These are phyloP conservation scores for Siniperca obscura DNA, from an alignment of 2,797 vertebrate species.

Conservation along the genomic window DNA sequence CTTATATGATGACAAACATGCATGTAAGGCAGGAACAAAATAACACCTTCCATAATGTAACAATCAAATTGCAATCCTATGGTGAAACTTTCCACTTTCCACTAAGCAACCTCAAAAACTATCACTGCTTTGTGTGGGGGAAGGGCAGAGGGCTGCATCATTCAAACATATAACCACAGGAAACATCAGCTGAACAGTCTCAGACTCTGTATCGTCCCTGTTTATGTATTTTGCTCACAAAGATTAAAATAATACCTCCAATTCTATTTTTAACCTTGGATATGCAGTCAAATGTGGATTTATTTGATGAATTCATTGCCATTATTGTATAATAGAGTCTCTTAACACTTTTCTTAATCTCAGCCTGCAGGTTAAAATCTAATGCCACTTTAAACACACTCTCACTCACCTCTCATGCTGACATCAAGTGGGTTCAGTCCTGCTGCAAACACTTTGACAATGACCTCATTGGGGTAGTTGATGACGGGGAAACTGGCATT, in stretches of 20 bases:
- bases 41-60: neutral
- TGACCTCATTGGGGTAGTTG: slow-evolving; percentile 93
- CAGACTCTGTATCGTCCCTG: too few species aligned
- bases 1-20: neutral
- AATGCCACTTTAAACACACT: neutral
- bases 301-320: neutral
- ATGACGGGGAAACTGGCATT: slow-evolving; percentile 90
- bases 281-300: neutral
- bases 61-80: neutral
- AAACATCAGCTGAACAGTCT: neutral
- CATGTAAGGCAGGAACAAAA: neutral
- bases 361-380: neutral
- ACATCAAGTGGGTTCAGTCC: slow-evolving; percentile 95
- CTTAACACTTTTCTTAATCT: neutral
- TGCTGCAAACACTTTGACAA: slow-evolving; percentile 92
- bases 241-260: too few species aligned
- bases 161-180: neutral
- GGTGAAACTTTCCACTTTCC: slow-evolving; percentile 6
- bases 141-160: neutral
- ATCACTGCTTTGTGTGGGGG: neutral
- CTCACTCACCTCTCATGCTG: slow-evolving; percentile 94
- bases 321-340: neutral
- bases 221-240: neutral
- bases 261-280: neutral
- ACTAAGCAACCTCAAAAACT: neutral